These are phyloP conservation scores for Cliona cf. orientalis DNA, from an alignment of 37 sponge, comb jelly and placozoan species.

Conservation along the genomic window DNA sequence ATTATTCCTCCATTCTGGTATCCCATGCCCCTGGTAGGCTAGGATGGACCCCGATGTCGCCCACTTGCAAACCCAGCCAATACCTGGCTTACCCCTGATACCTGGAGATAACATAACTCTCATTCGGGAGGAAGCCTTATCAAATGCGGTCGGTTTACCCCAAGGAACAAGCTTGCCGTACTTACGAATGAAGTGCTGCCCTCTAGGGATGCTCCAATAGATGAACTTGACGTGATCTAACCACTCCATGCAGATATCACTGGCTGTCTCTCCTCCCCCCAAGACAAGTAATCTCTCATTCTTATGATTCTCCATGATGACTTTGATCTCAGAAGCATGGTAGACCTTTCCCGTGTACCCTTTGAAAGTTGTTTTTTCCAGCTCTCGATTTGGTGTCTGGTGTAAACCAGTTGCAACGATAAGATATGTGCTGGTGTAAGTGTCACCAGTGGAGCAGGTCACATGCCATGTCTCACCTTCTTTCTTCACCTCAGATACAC, in stretches of 20 bases:
- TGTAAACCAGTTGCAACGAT: slow-evolving; percentile 65
- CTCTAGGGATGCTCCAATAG: slow-evolving; percentile 90
- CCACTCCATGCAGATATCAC: slow-evolving; percentile 87
- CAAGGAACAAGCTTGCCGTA: slow-evolving; percentile 75
- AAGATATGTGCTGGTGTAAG: slow-evolving; percentile 59
- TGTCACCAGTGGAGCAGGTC: slow-evolving; percentile 25
- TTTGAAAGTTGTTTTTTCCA: slow-evolving; percentile 33
- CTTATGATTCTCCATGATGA: slow-evolving; percentile 23
- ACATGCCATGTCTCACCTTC: slow-evolving; percentile 63
- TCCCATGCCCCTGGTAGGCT: slow-evolving; percentile 88
- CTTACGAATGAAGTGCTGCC: slow-evolving; percentile 89
- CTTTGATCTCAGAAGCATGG: slow-evolving; percentile 78
- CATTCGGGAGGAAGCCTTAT: slow-evolving; percentile 78
- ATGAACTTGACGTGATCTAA: slow-evolving; percentile 56
- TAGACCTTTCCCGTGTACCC: slow-evolving; percentile 66
- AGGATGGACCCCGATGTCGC: slow-evolving; percentile 78
- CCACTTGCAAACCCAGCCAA: slow-evolving; percentile 91
- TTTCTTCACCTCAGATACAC: slow-evolving; percentile 64
- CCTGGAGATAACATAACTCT: slow-evolving; percentile 69
- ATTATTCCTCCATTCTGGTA: slow-evolving; percentile 82
- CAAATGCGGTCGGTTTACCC: slow-evolving; percentile 74
- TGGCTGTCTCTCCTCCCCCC: slow-evolving; percentile 93
- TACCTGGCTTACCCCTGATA: slow-evolving; percentile 71
- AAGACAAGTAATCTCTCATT: slow-evolving; percentile 77
- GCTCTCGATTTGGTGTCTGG: slow-evolving; percentile 49